Conservation (phyloP, 2,888 invertebrate genomes). For the Ormyrus pomaceus region DNA sequence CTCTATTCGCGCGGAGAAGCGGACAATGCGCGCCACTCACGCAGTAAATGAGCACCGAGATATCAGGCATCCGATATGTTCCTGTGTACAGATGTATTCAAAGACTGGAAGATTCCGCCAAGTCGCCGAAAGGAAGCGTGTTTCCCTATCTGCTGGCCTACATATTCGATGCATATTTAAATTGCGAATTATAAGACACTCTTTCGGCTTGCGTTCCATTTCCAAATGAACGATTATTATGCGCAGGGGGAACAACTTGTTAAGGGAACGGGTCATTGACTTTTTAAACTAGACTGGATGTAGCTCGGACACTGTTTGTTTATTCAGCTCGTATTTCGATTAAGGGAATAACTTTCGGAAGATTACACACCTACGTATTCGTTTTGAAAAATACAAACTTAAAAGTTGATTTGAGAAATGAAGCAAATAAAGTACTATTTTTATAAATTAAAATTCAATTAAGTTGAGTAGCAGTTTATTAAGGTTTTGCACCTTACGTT, state of each 20-base stretch:
- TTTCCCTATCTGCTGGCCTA: conserved; percentile 32
- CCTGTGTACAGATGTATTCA: too few species aligned
- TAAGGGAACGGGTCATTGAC: neutral
- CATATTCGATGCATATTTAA: conserved; percentile 43
- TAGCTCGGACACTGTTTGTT: neutral
- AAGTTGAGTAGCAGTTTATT: too few species aligned
- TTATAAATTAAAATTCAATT: too few species aligned
- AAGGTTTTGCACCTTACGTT: too few species aligned
- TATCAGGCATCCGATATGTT: conserved; percentile 19
- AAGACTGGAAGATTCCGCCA: neutral
- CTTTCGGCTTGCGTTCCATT: neutral
- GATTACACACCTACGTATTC: too few species aligned
- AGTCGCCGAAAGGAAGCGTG: neutral
- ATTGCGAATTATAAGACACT: conserved; percentile 28
- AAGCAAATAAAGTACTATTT: too few species aligned
- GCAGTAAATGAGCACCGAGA: neutral
- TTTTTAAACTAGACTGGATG: too few species aligned
- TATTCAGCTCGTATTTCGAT: neutral
- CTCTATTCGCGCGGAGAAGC: neutral
- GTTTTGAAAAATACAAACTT: too few species aligned
- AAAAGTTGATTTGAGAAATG: too few species aligned
- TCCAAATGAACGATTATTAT: conserved; percentile 20
- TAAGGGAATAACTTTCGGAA: neutral
- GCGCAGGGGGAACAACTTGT: neutral
- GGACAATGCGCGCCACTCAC: conserved; percentile 7